A percentile compares a stretch with the other conserved stretches of the same genome.
Conservation (phyloP, 2,113 vertebrate species). For the Murina feae region DNA sequence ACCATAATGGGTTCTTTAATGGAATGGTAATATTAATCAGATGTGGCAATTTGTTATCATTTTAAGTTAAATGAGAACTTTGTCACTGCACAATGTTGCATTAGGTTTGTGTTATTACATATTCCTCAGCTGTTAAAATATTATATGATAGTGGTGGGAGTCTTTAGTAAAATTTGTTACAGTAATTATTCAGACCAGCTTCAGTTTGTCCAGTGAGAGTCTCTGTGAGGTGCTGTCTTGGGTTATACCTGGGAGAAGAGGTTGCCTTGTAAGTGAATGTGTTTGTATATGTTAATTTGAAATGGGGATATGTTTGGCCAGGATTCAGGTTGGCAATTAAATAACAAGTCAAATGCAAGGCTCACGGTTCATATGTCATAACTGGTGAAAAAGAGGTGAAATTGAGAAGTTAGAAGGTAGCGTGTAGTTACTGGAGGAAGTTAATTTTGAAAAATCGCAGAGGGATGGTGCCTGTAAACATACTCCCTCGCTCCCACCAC, state of each 20-base stretch:
- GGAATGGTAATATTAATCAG: slow-evolving; percentile 24
- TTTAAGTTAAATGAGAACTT: slow-evolving; percentile 28
- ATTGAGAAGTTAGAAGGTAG: not conserved
- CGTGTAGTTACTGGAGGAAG: not conserved
- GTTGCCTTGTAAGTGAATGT: not conserved
- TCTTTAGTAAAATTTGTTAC: not conserved
- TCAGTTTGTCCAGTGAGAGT: not conserved
- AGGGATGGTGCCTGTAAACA: not conserved
- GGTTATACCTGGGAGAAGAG: not conserved
- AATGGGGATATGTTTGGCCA: slow-evolving; percentile 13
- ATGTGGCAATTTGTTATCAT: slow-evolving; percentile 17
- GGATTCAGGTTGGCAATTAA: slow-evolving; percentile 12
- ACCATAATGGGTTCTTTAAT: not conserved
- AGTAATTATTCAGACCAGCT: not conserved
- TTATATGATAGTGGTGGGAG: not conserved
- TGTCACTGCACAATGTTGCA: not conserved
- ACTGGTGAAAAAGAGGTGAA: not conserved
- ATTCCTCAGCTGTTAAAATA: slow-evolving; percentile 32
- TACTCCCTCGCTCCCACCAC: not conserved
- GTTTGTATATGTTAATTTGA: not conserved
- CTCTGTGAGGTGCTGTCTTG: not conserved
- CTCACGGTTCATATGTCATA: not conserved
- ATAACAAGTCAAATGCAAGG: not conserved
- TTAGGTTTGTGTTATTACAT: not conserved
- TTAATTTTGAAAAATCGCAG: not conserved